These are phyloP conservation scores for Peromyscus polionotus DNA, from an alignment of 2,113 vertebrate species.

Conservation along the genomic window DNA sequence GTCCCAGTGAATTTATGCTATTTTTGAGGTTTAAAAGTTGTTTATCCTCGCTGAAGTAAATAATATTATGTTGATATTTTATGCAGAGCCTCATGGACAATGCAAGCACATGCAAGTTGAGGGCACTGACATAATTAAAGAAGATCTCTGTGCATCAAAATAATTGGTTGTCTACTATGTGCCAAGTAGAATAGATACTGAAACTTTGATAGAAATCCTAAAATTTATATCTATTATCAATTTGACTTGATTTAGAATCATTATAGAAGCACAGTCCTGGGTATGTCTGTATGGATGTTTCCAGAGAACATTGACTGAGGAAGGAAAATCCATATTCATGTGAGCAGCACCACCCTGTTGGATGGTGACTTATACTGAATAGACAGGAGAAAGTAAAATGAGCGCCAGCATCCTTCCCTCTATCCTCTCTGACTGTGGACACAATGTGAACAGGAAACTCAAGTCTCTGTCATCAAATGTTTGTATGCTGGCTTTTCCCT, in stretches of 20 bases:
- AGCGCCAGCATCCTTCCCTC: neutral
- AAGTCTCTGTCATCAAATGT: neutral
- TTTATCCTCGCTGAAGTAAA: neutral
- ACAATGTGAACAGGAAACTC: neutral
- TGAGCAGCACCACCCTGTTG: accelerated
- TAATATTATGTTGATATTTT: neutral
- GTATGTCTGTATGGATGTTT: too few relatives aligned
- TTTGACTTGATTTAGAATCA: neutral
- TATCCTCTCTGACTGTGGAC: neutral
- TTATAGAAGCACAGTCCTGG: neutral
- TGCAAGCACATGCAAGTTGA: neutral
- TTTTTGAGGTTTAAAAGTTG: neutral
- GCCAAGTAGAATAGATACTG: neutral
- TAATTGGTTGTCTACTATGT: neutral
- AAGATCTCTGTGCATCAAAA: neutral
- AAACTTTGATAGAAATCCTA: neutral
- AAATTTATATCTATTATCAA: neutral
- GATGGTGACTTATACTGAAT: neutral
- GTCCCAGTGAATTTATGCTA: too few relatives aligned
- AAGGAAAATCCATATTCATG: neutral
- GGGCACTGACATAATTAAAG: neutral
- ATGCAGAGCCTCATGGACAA: neutral
- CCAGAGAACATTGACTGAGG: neutral
- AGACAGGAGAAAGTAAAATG: neutral
- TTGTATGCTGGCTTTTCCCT: neutral